Conservation (phyloP, 92 coral and sea anemone genomes). For the Epizoanthus illoricatus region DNA sequence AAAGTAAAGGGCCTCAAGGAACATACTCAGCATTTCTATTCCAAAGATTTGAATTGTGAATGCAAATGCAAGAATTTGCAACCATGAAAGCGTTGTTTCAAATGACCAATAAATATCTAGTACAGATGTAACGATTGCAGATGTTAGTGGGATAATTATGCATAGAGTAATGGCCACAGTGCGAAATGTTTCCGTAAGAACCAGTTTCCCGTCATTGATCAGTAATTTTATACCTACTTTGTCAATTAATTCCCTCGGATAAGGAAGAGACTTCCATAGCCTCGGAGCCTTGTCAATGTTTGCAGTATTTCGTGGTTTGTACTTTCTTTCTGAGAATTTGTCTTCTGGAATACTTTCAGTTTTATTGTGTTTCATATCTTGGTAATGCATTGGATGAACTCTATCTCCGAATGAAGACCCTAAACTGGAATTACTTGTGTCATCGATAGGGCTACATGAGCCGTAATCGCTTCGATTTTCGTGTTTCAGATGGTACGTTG, state of each 20-base stretch:
- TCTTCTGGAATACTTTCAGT: too few relatives aligned
- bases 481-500: too few relatives aligned
- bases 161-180: slow-evolving; percentile 41
- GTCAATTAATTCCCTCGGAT: slow-evolving; percentile 54
- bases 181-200: slow-evolving; percentile 24
- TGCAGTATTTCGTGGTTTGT: background rate
- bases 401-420: too few relatives aligned
- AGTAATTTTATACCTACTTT: slow-evolving; percentile 43
- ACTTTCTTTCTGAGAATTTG: background rate
- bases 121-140: slow-evolving; percentile 29
- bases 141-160: slow-evolving; percentile 41
- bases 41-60: slow-evolving; percentile 38
- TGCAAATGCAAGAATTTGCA: slow-evolving; percentile 45
- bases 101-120: slow-evolving; percentile 51
- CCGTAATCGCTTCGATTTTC: too few relatives aligned
- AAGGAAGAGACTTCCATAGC: slow-evolving; percentile 66
- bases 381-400: too few relatives aligned
- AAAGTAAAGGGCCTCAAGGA: slow-evolving; percentile 56
- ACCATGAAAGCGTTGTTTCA: slow-evolving; percentile 50
- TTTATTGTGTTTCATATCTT: too few relatives aligned
- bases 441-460: too few relatives aligned
- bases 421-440: too few relatives aligned
- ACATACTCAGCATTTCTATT: slow-evolving; percentile 45
- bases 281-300: slow-evolving; percentile 55
- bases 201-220: slow-evolving; percentile 2